Percentiles rank a stretch among this genome's conserved stretches.
Evolutionary conservation across 2,113 vertebrate species (phyloP).

Genomic region (Atlantisia rogersi): DNA sequence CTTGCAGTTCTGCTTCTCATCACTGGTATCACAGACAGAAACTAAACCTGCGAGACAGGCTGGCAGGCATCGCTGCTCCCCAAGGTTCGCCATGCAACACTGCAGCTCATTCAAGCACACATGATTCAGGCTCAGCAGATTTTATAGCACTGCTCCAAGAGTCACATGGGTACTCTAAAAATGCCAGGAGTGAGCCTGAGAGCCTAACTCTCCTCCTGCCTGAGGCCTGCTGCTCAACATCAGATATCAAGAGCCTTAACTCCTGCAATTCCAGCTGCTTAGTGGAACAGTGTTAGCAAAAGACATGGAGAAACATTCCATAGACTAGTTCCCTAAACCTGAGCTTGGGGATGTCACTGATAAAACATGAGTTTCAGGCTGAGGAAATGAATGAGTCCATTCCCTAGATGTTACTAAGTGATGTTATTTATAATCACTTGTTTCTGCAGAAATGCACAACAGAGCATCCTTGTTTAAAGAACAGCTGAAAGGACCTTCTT

Average conservation of each 20-base stretch:
- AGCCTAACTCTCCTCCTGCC: neutral
- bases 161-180: neutral
- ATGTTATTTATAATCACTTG: neutral
- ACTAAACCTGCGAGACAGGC: neutral
- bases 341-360: rapidly evolving
- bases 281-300: neutral
- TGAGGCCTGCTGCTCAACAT: rapidly evolving
- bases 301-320: neutral
- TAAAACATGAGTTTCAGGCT: neutral
- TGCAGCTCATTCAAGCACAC: neutral
- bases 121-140: neutral
- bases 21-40: neutral
- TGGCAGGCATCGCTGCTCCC: neutral
- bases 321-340: neutral
- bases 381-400: neutral
- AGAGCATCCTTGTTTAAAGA: neutral
- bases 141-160: neutral
- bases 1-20: neutral
- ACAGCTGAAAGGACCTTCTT: neutral
- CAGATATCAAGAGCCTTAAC: rapidly evolving
- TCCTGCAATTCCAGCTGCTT: neutral
- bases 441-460: neutral
- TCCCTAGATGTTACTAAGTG: neutral
- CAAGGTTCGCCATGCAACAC: neutral
- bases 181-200: neutral